phyloP scores from a whole-genome alignment of 1,140 invertebrate species.

The Nylanderia fulva region DNA sequence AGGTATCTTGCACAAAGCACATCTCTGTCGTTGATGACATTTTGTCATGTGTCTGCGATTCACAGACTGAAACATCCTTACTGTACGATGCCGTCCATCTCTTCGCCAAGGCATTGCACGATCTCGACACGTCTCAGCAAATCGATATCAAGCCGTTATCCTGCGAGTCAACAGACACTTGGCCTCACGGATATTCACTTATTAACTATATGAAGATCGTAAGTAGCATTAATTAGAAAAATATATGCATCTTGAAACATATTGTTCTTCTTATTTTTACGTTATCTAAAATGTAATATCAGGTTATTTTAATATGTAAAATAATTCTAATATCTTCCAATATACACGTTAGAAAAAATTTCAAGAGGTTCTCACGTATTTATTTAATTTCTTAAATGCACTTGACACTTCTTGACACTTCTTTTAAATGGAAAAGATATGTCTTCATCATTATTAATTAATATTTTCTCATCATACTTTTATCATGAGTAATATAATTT shows the following conservation, averaged over 20 bases:
- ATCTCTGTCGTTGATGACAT: not conserved
- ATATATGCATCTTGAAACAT: not conserved
- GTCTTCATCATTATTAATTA: not conserved
- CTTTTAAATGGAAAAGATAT: not conserved
- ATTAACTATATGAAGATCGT: constrained; percentile 99
- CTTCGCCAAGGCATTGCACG: constrained; percentile 97
- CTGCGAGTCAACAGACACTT: constrained; percentile 96
- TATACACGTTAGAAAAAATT: not conserved
- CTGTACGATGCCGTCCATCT: constrained; percentile 98
- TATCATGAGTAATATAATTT: not conserved
- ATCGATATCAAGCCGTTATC: constrained; percentile 95
- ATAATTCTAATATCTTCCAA: not conserved
- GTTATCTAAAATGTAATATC: not conserved
- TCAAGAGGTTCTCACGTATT: not conserved
- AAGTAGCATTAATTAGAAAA: constrained; percentile 81
- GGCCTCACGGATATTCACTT: constrained; percentile 97
- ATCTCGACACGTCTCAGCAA: constrained; percentile 95
- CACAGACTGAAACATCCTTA: constrained; percentile 96
- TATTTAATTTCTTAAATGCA: not conserved
- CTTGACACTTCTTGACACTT: not conserved
- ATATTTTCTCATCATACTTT: not conserved
- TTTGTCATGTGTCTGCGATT: constrained; percentile 48
- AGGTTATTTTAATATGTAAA: not conserved
- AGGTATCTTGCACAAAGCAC: not conserved
- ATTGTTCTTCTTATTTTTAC: not conserved